Conservation (phyloP, 2,113 vertebrate species). For the Cygnus buccinator region DNA sequence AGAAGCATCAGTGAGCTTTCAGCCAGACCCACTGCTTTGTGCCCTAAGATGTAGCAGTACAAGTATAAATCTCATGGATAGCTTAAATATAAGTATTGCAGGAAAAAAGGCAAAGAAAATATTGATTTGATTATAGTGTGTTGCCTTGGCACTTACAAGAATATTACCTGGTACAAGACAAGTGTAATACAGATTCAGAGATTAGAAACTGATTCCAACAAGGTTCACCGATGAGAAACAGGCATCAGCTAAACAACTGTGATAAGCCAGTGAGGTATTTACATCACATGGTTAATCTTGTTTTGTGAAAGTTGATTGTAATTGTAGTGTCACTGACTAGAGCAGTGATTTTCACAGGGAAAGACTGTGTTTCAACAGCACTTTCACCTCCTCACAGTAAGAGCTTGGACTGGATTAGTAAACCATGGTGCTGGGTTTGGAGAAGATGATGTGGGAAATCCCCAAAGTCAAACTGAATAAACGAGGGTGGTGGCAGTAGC, state of each 20-base stretch:
- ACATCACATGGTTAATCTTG: not conserved
- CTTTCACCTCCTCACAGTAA: not conserved
- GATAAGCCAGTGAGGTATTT: not conserved
- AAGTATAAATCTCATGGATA: not conserved
- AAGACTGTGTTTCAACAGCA: accelerated
- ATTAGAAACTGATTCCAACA: not conserved
- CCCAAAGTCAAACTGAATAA: not conserved
- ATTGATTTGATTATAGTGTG: not conserved
- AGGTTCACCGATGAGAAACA: not conserved
- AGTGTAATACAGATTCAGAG: not conserved
- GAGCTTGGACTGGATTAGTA: not conserved
- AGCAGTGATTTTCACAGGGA: not conserved
- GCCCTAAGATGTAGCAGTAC: not conserved
- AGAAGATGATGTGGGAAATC: not conserved
- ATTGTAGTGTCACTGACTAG: not conserved
- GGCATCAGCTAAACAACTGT: not conserved
- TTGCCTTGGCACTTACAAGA: not conserved
- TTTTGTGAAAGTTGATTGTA: not conserved
- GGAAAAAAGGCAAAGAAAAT: not conserved
- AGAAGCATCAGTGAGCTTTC: not conserved
- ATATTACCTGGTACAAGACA: not conserved
- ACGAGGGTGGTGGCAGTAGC: not conserved
- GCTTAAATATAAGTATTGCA: not conserved
- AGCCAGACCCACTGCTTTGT: not conserved
- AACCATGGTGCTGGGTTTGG: not conserved